Evolutionary conservation across 2,797 vertebrate species (phyloP), one percentile per base, ranked within the genome.

Genomic region (Gadopsis bispinosus): DNA sequence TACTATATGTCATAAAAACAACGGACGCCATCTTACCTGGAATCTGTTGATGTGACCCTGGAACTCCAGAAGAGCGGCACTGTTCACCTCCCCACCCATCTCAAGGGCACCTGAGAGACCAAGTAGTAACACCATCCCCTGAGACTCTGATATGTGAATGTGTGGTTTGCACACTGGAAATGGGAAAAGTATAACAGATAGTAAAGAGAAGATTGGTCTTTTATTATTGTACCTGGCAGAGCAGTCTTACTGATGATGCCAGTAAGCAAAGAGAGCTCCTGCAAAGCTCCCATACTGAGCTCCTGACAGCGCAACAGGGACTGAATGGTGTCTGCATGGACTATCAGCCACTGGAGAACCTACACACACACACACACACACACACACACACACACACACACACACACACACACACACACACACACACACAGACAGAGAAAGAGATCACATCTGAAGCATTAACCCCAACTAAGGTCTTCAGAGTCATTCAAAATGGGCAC

Each of bases 201-300:
- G 10, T 14, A 37, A 26, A 37, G 33, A 45, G 12, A 20, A 6
- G 4, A 19, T 8, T 48, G 64, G 41, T 6, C 17, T 22, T 7
- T 37, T 12, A 3, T 59, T 11, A 47, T 10, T 17, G 22, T 90
- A 99, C 98, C 97, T 92, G 98, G 98, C 80, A 99, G 93, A 64
- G 98, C 98, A 0, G 98, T 97, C 91, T 99, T 99, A 93, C 98
- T 99, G 92, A 99, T 98, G 88, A 99, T 97, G 69, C 97, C 97
- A 0, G 97, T 99, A 10, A 99, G 95, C 75, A 96, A 88, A 33
- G 98, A 97, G 77, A 99, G 88, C 72, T 99, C 97, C 94, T 98
- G 97, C 69, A 99, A 85, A 4, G 97, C 96, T 37, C 97, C 97
- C 76, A 94, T 95, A 62, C 95, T 97, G 55, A 97, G 89, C 59